Base-by-base conservation (phyloP, 2,888 invertebrate species). In the Limnephilus auricula region DNA sequence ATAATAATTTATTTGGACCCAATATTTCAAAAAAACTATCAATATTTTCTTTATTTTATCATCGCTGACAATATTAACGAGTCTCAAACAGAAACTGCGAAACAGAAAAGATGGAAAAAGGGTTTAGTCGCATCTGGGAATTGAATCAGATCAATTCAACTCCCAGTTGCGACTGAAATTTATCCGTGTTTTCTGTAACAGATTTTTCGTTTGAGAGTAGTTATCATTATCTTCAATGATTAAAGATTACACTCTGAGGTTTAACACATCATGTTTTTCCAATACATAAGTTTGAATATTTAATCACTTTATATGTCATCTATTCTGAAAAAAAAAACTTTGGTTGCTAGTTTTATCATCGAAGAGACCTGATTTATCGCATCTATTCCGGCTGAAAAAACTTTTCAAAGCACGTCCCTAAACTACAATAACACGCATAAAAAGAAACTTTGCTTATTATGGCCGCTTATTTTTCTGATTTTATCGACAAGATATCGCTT, bases 321-420 rank as follows among this genome's bases (percentile, higher is more conserved):
- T 65, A 65, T 65, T 65, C 2, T 65, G 65, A 65, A 65, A 65
- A 65, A 65, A 18, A 25, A 25, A 65, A 18, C 65, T 65, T 65
- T 9, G 25, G 25, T 10, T 65, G 9, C 25, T 25, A 65, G 65
- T 65, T 65, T n/a, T 65, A 65, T 65, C 65, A 65, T 65, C 65
- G n/a, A 65, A 65, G 9, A 65, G 25, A 1, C 25, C 65, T 65
- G 25, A 65, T 65, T 65, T 65, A 65, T 65, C 25, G 10, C 65
- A 0, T 65, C 25, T 9, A 65, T 65, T 65, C 6, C 65, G 25
- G 25, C 65, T 65, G 65, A 65, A 25, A 65, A 65, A 65, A 65
- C 65, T 65, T 65, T n/a, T 65, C 65, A n/a, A 65, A 65, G 65
- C 65, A 65, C 65, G 65, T 65, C 65, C 65, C 65, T 65, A 65